Evolutionary conservation across 2,797 vertebrate species (phyloP).

Genomic region (Fistularia tabacaria): DNA sequence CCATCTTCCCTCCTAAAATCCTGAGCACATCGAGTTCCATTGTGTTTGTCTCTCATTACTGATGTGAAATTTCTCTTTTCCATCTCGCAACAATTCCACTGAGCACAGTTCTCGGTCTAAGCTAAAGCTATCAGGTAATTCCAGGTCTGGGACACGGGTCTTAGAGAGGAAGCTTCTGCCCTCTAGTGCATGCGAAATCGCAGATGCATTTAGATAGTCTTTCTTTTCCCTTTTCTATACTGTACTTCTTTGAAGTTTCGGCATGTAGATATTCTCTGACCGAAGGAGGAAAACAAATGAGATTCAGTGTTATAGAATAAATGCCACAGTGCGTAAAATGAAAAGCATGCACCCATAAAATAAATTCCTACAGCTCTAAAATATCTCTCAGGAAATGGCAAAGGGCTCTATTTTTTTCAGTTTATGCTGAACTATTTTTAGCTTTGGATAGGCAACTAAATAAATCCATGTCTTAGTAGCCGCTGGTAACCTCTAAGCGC

Average conservation of each 20-base stretch:
- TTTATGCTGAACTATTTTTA: too few species aligned
- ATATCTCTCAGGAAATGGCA: too few species aligned
- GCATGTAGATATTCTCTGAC: background rate
- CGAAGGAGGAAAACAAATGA: background rate
- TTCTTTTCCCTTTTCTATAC: constrained; percentile 2
- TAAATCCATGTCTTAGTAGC: too few species aligned
- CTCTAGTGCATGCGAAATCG: constrained; percentile 70
- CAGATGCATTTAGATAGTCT: constrained; percentile 16
- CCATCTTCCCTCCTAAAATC: constrained; percentile 2
- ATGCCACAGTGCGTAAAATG: too few species aligned
- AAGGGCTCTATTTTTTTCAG: too few species aligned
- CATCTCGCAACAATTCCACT: constrained; percentile 8
- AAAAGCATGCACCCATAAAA: background rate
- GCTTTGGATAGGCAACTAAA: too few species aligned
- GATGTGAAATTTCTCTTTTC: constrained; percentile 15
- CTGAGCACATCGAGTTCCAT: background rate
- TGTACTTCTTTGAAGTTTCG: background rate
- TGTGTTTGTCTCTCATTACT: constrained; percentile 12
- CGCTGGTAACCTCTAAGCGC: background rate
- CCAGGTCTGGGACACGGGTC: constrained; percentile 14
- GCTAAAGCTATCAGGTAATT: constrained; percentile 21
- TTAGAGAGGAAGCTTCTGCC: constrained; percentile 74
- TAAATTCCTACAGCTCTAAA: too few species aligned
- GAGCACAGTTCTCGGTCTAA: constrained; percentile 8
- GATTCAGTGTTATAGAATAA: background rate